Percentiles rank a stretch among this genome's conserved stretches.
phyloP scores from a whole-genome alignment of 37 sponge, comb jelly and placozoan species.

The Axinella damicornis region DNA sequence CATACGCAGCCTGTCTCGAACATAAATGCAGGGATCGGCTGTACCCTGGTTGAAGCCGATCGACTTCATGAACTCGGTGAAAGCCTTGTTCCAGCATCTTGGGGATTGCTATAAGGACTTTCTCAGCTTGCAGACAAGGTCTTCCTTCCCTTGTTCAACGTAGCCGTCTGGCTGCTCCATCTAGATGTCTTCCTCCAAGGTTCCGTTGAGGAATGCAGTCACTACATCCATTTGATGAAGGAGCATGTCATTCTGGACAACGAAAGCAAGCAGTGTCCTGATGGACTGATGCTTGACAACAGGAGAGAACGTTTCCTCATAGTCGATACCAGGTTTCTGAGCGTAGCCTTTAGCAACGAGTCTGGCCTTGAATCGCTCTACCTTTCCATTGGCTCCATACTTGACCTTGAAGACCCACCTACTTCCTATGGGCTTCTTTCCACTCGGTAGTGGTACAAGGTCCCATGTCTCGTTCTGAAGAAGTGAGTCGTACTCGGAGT shows the following conservation, averaged over 20 bases:
- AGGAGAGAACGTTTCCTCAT: conserved; percentile 65
- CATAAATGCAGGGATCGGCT: conserved; percentile 59
- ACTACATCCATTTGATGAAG: conserved; percentile 71
- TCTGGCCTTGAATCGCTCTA: conserved; percentile 44
- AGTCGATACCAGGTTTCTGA: conserved; percentile 57
- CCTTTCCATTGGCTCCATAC: conserved; percentile 18
- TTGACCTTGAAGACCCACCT: conserved; percentile 66
- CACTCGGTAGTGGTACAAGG: conserved; percentile 28
- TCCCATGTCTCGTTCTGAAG: conserved; percentile 62
- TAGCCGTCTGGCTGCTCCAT: conserved; percentile 66
- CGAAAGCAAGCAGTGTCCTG: conserved; percentile 57
- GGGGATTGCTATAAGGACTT: too few relatives aligned
- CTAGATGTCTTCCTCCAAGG: conserved; percentile 54
- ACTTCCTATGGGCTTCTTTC: conserved; percentile 45
- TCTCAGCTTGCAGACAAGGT: conserved; percentile 39
- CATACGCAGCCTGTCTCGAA: conserved; percentile 45
- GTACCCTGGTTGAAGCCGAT: conserved; percentile 26
- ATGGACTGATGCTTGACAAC: conserved; percentile 47
- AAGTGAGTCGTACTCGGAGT: conserved; percentile 54
- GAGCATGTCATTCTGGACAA: conserved; percentile 48
- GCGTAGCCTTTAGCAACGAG: conserved; percentile 56
- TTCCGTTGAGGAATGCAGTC: conserved; percentile 65
- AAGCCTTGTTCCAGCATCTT: conserved; percentile 35
- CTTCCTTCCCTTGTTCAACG: conserved; percentile 16
- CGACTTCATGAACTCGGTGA: not conserved